Conservation (phyloP, 2,888 invertebrate genomes). For the Endotricha flammealis region DNA sequence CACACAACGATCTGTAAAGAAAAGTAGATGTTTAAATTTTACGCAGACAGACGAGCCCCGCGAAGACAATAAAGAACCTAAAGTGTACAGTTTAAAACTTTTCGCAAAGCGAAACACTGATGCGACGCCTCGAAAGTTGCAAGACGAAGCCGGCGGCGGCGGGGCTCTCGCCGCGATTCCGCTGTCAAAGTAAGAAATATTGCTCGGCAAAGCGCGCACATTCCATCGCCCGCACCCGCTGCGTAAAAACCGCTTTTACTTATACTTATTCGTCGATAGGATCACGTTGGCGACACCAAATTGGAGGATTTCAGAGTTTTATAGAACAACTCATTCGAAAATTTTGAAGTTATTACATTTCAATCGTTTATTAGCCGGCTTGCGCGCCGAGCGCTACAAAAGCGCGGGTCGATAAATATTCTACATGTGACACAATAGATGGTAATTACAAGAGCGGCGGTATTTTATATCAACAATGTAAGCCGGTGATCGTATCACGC, state of each 20-base stretch:
- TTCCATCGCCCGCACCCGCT: constrained; percentile 36
- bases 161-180: constrained; percentile 43
- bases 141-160: constrained; percentile 51
- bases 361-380: no score
- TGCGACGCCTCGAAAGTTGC: constrained; percentile 60
- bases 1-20: constrained; percentile 42
- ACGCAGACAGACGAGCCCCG: constrained; percentile 49
- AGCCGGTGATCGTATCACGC: constrained; percentile 50
- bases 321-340: constrained; percentile 10
- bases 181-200: constrained; percentile 72
- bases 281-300: background rate
- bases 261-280: constrained; percentile 22
- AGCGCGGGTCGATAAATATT: background rate
- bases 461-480: constrained; percentile 43
- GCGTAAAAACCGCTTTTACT: constrained; percentile 37
- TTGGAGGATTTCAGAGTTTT: constrained; percentile 3
- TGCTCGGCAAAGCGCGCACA: constrained; percentile 35
- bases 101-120: constrained; percentile 54
- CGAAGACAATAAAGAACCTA: constrained; percentile 70
- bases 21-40: constrained; percentile 56
- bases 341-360: background rate
- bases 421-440: constrained; percentile 25
- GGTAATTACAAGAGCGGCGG: constrained; percentile 40
- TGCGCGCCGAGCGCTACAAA: no score
- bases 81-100: constrained; percentile 71